Percentiles rank a stretch among this genome's conserved stretches.
These are phyloP conservation scores for Plumapathes pennacea DNA, from an alignment of 92 coral and sea anemone genomes.

Conservation along the genomic window DNA sequence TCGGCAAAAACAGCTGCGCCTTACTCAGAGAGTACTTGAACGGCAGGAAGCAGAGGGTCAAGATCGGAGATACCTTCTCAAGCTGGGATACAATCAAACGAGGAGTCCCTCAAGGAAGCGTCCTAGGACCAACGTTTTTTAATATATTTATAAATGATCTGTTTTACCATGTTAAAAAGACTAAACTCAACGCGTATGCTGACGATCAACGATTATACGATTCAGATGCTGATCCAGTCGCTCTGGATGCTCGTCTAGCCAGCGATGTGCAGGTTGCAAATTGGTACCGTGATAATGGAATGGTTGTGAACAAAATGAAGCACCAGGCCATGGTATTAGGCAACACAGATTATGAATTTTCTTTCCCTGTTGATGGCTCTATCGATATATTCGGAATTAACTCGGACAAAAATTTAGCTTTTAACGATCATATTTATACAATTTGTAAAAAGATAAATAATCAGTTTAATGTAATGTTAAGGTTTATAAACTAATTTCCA, in stretches of 20 bases:
- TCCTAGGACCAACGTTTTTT: slow-evolving; percentile 44
- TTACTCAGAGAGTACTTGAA: slow-evolving; percentile 7
- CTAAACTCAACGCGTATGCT: slow-evolving; percentile 9
- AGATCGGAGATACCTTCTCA: slow-evolving; percentile 23
- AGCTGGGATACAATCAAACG: slow-evolving; percentile 27
- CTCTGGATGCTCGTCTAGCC: not conserved
- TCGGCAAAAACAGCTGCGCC: slow-evolving; percentile 1
- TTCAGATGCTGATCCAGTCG: slow-evolving; percentile 1
- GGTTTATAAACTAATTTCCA: slow-evolving; percentile 27
- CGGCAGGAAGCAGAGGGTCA: slow-evolving; percentile 25
- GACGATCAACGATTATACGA: slow-evolving; percentile 23
- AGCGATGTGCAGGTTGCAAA: not conserved
- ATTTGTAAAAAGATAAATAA: slow-evolving; percentile 36
- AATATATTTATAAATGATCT: slow-evolving; percentile 30
- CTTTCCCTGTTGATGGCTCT: slow-evolving; percentile 34
- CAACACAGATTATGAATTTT: slow-evolving; percentile 35
- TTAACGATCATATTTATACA: slow-evolving; percentile 30
- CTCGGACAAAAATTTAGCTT: slow-evolving; percentile 16
- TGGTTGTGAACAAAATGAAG: slow-evolving; percentile 39
- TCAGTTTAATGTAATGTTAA: slow-evolving; percentile 22
- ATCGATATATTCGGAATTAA: slow-evolving; percentile 38
- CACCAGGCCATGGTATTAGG: slow-evolving; percentile 58
- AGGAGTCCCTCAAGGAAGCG: slow-evolving; percentile 44
- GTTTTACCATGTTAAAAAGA: slow-evolving; percentile 6
- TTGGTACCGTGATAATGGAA: slow-evolving; percentile 18